These are phyloP conservation scores for Andrena bucephala DNA, from an alignment of 2,888 invertebrate genomes.

Conservation along the genomic window DNA sequence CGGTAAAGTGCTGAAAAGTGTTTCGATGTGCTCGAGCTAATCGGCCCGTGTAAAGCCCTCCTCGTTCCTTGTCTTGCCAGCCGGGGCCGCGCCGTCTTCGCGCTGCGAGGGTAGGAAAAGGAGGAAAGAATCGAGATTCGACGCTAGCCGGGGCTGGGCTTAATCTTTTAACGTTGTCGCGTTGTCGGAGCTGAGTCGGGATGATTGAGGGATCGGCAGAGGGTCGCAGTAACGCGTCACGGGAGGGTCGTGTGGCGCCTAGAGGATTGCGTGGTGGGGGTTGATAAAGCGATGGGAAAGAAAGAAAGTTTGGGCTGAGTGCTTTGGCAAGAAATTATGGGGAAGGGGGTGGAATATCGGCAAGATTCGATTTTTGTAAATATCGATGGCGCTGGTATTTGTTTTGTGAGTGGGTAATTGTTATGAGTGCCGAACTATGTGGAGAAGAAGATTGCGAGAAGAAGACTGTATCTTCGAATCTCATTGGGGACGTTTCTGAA, in stretches of 20 bases:
- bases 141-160: constrained; percentile 41
- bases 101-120: constrained; percentile 27
- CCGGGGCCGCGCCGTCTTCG: constrained; percentile 55
- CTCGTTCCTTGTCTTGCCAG: constrained; percentile 34
- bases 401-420: background rate
- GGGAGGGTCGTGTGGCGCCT: background rate
- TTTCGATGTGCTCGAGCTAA: constrained; percentile 79
- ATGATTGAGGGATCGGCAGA: constrained; percentile 53
- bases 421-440: background rate
- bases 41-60: constrained; percentile 79
- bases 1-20: constrained; percentile 81
- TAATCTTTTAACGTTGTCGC: constrained; percentile 69
- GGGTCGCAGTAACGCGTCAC: constrained; percentile 23
- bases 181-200: constrained; percentile 39
- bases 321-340: background rate
- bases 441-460: background rate
- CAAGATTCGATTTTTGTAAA: constrained; percentile 19
- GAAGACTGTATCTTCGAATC: too few relatives aligned
- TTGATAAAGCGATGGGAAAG: constrained; percentile 13
- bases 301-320: background rate
- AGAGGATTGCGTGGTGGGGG: background rate
- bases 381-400: background rate
- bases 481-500: too few relatives aligned
- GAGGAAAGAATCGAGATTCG: constrained; percentile 52
- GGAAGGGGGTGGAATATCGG: background rate